Evolutionary conservation across 2,888 invertebrate genomes (phyloP), one percentile per base, ranked within the genome.

Genomic region (Caenorhabditis sp.): DNA sequence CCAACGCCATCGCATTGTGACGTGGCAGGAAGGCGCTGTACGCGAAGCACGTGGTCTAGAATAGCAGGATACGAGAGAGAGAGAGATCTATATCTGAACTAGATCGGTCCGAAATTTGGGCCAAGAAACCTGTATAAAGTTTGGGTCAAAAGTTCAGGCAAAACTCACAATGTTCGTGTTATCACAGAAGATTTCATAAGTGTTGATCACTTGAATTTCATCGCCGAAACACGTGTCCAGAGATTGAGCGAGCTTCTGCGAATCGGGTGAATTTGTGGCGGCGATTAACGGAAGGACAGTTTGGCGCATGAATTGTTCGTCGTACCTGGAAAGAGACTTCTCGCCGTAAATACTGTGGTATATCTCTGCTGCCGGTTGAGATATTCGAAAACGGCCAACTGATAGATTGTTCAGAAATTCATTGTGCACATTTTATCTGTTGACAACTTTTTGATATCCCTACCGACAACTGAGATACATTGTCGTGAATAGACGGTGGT

Each of bases 31-130:
- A 50, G 15, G 62, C 75, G 26, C 41, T 68, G 58, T 75, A 75
- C 8, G 32, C 75, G 41, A 62, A 68, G 37, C 75, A 75, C 2
- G 75, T 75, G 1, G 75, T 75, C 75, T 75, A 56, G n/a, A 71
- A 62, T 0, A 8, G 13, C 8, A 6, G 4, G n/a, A n/a, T 7
- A 27, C 20, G 8, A 9, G 22, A 30, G 20, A n/a, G 22, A 32
- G 11, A 6, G 17, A 2, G 13, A 50, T n/a, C n/a, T n/a, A n/a
- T n/a, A n/a, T n/a, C n/a, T n/a, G n/a, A n/a, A n/a, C n/a, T n/a
- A n/a, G n/a, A n/a, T n/a, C n/a, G n/a, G n/a, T n/a, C n/a, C n/a
- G n/a, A 13, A 35, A 30, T 30, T 30, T 9, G 9, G 9, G 9
- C 9, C 35, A 9, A 35, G 13, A n/a, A n/a, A n/a, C n/a, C n/a